Evolutionary conservation across 2,113 vertebrate genomes (phyloP).

Genomic region (Pangasianodon gigas): DNA sequence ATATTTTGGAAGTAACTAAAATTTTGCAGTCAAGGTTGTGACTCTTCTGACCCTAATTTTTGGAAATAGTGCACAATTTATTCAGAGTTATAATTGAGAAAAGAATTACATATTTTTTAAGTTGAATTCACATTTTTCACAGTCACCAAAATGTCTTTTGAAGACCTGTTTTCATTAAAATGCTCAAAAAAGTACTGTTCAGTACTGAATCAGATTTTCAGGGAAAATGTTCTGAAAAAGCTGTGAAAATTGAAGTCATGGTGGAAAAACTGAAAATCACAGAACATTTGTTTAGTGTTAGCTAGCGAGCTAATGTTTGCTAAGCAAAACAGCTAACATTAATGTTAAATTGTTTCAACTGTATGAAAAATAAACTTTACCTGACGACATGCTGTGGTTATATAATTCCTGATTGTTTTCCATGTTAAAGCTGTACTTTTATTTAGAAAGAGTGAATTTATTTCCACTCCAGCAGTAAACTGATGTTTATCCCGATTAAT

Average conservation of each 20-base stretch:
- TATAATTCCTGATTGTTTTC: neutral
- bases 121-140: neutral
- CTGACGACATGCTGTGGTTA: neutral
- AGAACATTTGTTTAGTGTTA: neutral
- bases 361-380: neutral
- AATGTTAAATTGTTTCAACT: neutral
- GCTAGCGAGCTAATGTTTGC: neutral
- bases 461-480: neutral
- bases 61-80: neutral
- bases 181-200: too few relatives aligned
- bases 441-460: neutral
- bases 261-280: neutral
- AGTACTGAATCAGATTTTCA: neutral
- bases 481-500: neutral
- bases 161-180: neutral
- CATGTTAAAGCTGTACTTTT: neutral
- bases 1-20: conserved; percentile 2
- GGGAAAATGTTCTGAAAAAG: neutral
- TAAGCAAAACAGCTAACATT: neutral
- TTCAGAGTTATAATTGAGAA: neutral
- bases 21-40: neutral
- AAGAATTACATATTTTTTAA: neutral
- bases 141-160: neutral
- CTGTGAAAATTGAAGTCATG: neutral
- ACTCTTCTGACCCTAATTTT: neutral